Conservation (phyloP, 2,888 invertebrate species). For the Liposcelis brunnea region DNA sequence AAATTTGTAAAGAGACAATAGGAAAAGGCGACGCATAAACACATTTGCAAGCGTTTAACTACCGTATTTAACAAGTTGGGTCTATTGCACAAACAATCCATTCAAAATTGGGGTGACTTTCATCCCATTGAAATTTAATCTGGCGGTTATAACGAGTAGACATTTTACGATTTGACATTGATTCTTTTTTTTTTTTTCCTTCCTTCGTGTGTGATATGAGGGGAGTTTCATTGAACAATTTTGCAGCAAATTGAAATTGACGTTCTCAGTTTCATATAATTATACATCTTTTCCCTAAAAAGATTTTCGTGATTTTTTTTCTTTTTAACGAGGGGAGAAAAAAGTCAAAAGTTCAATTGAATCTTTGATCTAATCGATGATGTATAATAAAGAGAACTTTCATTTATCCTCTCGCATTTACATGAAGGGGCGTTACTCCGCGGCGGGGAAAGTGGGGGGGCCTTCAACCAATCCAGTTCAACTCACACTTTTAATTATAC, state of each 20-base stretch:
- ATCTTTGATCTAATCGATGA: background rate
- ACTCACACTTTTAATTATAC: too few relatives aligned
- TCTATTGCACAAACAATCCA: background rate
- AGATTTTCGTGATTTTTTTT: background rate
- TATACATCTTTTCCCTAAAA: background rate
- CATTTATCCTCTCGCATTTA: too few relatives aligned
- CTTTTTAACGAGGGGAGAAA: background rate
- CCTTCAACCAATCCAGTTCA: too few relatives aligned
- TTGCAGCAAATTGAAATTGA: background rate
- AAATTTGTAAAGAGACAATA: too few relatives aligned
- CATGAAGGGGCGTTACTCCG: too few relatives aligned
- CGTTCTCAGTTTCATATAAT: background rate
- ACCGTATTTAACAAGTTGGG: conserved; percentile 1
- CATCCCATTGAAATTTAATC: too few relatives aligned
- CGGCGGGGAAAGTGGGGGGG: too few relatives aligned
- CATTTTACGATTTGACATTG: too few relatives aligned
- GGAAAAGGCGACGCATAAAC: too few relatives aligned
- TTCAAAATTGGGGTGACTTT: conserved; percentile 2
- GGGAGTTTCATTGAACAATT: background rate
- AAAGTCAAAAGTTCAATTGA: conserved; percentile 4
- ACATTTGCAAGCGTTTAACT: conserved; percentile 1
- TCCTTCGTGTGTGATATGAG: background rate
- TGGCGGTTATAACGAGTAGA: too few relatives aligned
- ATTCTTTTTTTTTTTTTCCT: too few relatives aligned
- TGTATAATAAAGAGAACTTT: too few relatives aligned